Evolutionary conservation across 2,888 invertebrate species (phyloP), one percentile per base, ranked within the genome.

Genomic region (Anthrax anthrax): DNA sequence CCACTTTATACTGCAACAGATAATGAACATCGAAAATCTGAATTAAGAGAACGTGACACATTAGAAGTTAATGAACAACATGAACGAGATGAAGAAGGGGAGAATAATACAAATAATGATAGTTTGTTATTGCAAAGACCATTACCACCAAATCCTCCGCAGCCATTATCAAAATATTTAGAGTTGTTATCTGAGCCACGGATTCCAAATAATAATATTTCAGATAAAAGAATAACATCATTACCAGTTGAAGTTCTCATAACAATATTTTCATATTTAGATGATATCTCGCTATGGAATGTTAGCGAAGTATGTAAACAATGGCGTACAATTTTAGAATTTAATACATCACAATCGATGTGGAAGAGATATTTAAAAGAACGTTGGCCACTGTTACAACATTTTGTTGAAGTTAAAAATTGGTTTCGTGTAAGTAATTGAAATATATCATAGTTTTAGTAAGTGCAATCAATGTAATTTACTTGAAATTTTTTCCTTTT

Each of bases 211-310:
- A 46, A 39, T 37, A 2, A 47, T 6, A 40, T 18, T 10, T 51
- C 51, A 13, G 52, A 57, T 10, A 58, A 57, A 43, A 60, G 58
- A 18, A 62, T 63, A 2, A 52, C 54, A 4, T 53, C 57, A 2
- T 54, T 68, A 32, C 67, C 62, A 39, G 60, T 71, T 54, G 56
- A 72, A 80, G 88, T 95, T 55, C 70, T 92, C 60, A 75, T 92
- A 43, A 80, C 82, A 52, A 87, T 94, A 51, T 92, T 95, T 68
- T 81, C 82, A 43, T 85, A 88, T 67, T 71, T 94, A 60, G 94
- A 95, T 63, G 92, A 94, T 67, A 77, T 94, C 60, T 91, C 92
- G 1, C 72, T 94, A 57, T 86, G 90, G 80, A 85, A 84, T 59
- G 86, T 85, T 48, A 84, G 86, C 37, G 83, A 84, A 62, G 92